Evolutionary conservation across 2,113 vertebrate species (phyloP).

Genomic region (Syngnathoides biaculeatus): DNA sequence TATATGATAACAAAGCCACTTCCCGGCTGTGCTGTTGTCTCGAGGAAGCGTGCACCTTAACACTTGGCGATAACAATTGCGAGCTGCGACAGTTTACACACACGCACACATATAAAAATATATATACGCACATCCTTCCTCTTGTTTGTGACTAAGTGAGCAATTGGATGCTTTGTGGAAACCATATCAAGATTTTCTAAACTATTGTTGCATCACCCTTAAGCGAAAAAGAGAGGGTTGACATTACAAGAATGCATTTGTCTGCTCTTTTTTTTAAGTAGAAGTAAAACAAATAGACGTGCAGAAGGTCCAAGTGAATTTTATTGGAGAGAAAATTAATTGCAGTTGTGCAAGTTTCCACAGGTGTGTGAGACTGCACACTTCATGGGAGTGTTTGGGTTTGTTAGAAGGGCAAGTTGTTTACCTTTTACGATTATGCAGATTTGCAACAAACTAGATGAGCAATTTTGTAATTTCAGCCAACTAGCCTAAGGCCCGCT

Average conservation of each 20-base stretch:
- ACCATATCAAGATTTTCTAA: background rate
- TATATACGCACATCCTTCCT: background rate
- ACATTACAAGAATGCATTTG: background rate
- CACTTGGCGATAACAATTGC: background rate
- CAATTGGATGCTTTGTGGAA: background rate
- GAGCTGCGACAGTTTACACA: background rate
- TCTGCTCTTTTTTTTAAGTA: too few species aligned
- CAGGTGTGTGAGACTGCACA: background rate
- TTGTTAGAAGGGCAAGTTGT: background rate
- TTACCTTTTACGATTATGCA: background rate
- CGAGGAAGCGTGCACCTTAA: background rate
- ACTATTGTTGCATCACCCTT: background rate
- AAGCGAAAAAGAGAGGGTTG: background rate
- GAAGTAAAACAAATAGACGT: background rate
- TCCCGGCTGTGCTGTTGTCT: slow-evolving; percentile 18
- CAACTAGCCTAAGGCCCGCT: background rate
- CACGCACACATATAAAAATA: too few species aligned
- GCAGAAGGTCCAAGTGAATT: background rate
- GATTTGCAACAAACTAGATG: background rate
- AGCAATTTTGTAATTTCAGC: background rate
- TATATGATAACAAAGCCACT: slow-evolving; percentile 59
- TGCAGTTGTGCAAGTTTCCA: background rate
- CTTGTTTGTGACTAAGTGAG: background rate
- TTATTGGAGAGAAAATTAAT: background rate
- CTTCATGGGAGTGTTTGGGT: background rate